Conservation (phyloP, 92 coral and sea anemone genomes). For the Porites evermanni region DNA sequence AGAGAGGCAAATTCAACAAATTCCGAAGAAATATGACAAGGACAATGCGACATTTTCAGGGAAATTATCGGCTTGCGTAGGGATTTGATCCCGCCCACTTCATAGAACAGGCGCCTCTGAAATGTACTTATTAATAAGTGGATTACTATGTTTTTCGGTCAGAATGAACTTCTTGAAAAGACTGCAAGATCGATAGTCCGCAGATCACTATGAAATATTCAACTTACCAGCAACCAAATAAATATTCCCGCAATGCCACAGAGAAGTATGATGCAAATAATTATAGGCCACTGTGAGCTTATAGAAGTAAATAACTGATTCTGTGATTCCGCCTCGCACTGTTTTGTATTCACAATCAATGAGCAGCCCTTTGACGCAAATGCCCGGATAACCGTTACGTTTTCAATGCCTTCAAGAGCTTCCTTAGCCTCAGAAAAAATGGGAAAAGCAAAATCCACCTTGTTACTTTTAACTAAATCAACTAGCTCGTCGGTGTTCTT, state of each 20-base stretch:
- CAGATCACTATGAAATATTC: no score
- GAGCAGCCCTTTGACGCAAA: slow-evolving; percentile 34
- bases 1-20: no score
- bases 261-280: slow-evolving; percentile 9
- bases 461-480: neutral
- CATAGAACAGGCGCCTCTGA: no score
- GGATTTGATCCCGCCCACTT: no score
- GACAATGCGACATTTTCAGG: no score
- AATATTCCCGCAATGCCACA: neutral
- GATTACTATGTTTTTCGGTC: no score
- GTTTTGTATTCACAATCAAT: slow-evolving; percentile 32
- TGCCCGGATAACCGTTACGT: slow-evolving; percentile 25
- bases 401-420: neutral
- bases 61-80: no score
- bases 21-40: no score
- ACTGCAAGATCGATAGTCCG: no score
- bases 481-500: slow-evolving; percentile 11
- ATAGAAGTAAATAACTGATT: slow-evolving; percentile 33
- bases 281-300: slow-evolving; percentile 20
- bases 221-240: slow-evolving; percentile 3
- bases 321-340: slow-evolving; percentile 15
- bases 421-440: neutral
- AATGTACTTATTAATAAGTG: no score
- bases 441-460: slow-evolving; percentile 39
- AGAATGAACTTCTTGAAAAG: no score